Evolutionary conservation across 2,888 invertebrate species (phyloP), one percentile per base, ranked within the genome.

Genomic region (Disparrhopalites patrizii): DNA sequence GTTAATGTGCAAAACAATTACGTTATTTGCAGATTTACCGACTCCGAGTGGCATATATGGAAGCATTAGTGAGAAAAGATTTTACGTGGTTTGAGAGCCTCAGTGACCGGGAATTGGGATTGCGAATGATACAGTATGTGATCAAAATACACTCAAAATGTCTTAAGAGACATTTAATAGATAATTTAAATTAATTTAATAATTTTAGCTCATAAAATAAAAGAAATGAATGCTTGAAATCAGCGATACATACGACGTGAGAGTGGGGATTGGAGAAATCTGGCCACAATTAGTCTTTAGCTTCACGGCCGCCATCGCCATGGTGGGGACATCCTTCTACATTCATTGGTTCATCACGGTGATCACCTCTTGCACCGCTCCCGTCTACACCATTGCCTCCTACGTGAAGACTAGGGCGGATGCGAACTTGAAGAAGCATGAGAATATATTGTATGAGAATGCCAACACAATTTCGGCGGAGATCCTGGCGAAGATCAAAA

Each of bases 61-160:
- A 71, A 54, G 60, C 68, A 18, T 56, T 68, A 51, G 28, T 69
- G 2, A 33, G 64, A 10, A 71, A 70, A 43, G 73, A 73, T 52
- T 68, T 67, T 62, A 57, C 69, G 1, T 73, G 71, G 71, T 67
- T 68, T 57, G 70, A 73, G 18, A 57, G 51, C 2, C 68, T 60
- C 38, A 63, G 66, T 1, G 66, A 66, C 50, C 64, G 68, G 3
- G 68, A 69, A 36, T 68, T 70, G 33, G 60, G 66, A 13, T 57
- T 66, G 10, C 55, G 67, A 5, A 71, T 69, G 62, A 69, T 58
- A 1, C 47, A 67, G 68, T 69, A 65, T 25, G 30, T 55, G 28
- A 31, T 27, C 15, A 20, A n/a, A 25, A n/a, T 10, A 10, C 10
- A 25, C 20, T n/a, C 18, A n/a, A 13, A n/a, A 18, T n/a, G n/a